These are phyloP conservation scores for Drosophila tani DNA, from an alignment of 1,140 invertebrate genomes.

Conservation along the genomic window DNA sequence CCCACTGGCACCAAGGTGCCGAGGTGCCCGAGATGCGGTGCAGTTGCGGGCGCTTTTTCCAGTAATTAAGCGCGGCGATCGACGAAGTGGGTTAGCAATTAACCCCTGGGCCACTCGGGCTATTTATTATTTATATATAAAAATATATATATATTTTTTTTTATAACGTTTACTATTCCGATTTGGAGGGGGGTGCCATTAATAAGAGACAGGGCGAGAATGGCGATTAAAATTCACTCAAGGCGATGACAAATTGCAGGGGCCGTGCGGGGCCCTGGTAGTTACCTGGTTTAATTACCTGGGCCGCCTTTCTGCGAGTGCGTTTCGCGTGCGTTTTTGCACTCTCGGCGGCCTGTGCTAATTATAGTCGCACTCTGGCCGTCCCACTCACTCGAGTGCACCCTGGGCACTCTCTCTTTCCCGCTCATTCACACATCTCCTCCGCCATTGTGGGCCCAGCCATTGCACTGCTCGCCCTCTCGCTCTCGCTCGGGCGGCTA, in stretches of 20 bases:
- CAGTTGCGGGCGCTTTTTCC: slow-evolving; percentile 26
- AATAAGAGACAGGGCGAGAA: slow-evolving; percentile 11
- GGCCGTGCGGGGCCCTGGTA: slow-evolving; percentile 18
- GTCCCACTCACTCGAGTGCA: slow-evolving; percentile 19
- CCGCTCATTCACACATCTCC: slow-evolving; percentile 70
- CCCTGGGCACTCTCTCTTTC: slow-evolving; percentile 1
- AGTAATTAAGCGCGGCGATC: slow-evolving; percentile 64
- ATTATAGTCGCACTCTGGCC: slow-evolving; percentile 53
- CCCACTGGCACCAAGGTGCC: slow-evolving; percentile 29
- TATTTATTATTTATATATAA: slow-evolving; percentile 52
- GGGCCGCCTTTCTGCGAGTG: slow-evolving; percentile 29
- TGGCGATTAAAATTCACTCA: slow-evolving; percentile 77
- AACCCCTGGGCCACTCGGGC: slow-evolving; percentile 53
- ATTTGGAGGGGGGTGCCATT: slow-evolving; percentile 11
- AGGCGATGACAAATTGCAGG: slow-evolving; percentile 65
- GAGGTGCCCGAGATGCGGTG: slow-evolving; percentile 13
- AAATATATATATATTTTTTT: slow-evolving; percentile 24
- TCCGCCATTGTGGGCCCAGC: slow-evolving; percentile 59
- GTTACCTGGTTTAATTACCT: slow-evolving; percentile 45
- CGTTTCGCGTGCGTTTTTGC: slow-evolving; percentile 63
- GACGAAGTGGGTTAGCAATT: slow-evolving; percentile 73
- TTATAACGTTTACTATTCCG: slow-evolving; percentile 33
- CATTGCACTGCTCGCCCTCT: slow-evolving; percentile 42
- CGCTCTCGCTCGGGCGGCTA: slow-evolving; percentile 11
- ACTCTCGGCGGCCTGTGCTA: slow-evolving; percentile 55